phyloP scores from a whole-genome alignment of 1,140 invertebrate genomes.

The Drosophila murphyi region DNA sequence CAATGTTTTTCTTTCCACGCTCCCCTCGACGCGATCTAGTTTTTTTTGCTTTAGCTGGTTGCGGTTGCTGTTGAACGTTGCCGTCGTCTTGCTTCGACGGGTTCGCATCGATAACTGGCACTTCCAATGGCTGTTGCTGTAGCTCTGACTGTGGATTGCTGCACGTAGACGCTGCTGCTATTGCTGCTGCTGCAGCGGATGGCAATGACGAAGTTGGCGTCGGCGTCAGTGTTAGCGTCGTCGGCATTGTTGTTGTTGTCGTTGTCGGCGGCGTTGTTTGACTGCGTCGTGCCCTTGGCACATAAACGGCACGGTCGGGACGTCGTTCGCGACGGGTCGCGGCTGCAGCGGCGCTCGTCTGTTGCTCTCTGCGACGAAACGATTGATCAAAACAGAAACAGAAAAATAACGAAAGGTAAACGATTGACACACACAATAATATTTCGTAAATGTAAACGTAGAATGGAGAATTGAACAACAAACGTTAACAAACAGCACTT shows the following conservation, averaged over 20 bases:
- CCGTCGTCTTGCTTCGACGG: constrained; percentile 55
- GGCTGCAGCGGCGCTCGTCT: constrained; percentile 41
- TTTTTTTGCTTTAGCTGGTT: constrained; percentile 53
- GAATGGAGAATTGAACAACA: background rate
- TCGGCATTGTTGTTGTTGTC: constrained; percentile 50
- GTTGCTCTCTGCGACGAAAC: constrained; percentile 71
- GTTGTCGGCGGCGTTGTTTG: constrained; percentile 84
- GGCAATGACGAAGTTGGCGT: constrained; percentile 16
- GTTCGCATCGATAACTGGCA: constrained; percentile 44
- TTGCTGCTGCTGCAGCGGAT: constrained; percentile 26
- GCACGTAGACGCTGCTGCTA: constrained; percentile 48
- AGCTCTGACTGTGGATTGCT: constrained; percentile 32
- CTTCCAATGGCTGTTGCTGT: constrained; percentile 34
- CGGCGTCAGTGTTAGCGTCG: constrained; percentile 32
- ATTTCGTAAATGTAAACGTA: constrained; percentile 44
- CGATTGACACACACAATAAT: constrained; percentile 54
- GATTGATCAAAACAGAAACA: constrained; percentile 66
- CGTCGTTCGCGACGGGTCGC: constrained; percentile 85
- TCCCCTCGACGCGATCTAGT: constrained; percentile 59
- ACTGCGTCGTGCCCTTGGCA: constrained; percentile 89
- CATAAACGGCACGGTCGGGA: constrained; percentile 91
- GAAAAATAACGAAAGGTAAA: constrained; percentile 43
- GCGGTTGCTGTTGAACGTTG: constrained; percentile 42
- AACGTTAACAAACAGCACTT: no score
- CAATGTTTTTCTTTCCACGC: constrained; percentile 55